These are phyloP conservation scores for Sebastes baramenuke DNA, from an alignment of 2,797 vertebrate genomes.

Conservation along the genomic window DNA sequence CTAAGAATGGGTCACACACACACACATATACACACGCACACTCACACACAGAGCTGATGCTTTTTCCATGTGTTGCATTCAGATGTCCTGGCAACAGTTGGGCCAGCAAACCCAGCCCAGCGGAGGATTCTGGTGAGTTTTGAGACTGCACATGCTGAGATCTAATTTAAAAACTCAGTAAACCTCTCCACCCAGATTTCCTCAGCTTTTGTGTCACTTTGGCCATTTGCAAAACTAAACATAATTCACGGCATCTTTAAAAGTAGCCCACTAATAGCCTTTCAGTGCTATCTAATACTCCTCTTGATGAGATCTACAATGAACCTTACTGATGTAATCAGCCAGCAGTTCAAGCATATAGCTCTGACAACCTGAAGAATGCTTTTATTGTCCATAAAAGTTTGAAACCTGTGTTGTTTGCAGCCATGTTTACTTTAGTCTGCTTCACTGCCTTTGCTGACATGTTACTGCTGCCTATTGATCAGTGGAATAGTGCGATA, in stretches of 20 bases:
- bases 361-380: not conserved
- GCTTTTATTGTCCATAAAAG: not conserved
- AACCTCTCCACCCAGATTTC: slow-evolving; percentile 60
- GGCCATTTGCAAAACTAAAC: slow-evolving; percentile 24
- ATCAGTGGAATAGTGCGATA: not conserved
- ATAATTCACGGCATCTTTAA: slow-evolving; percentile 1
- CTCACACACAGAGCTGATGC: slow-evolving; percentile 55
- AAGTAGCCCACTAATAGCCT: not conserved
- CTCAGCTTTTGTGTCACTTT: slow-evolving; percentile 37
- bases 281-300: not conserved
- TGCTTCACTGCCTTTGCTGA: not conserved
- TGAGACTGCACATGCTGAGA: slow-evolving; percentile 69
- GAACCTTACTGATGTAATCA: slow-evolving; percentile 13
- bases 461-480: not conserved
- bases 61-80: slow-evolving; percentile 73
- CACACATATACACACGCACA: slow-evolving; percentile 27
- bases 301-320: not conserved
- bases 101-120: slow-evolving; percentile 51
- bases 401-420: not conserved
- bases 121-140: slow-evolving; percentile 60
- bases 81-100: slow-evolving; percentile 66
- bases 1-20: slow-evolving; percentile 23
- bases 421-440: too few species aligned
- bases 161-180: slow-evolving; percentile 65
- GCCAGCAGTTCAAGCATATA: not conserved